Percentiles rank a stretch among this genome's conserved stretches.
These are phyloP conservation scores for Melanargia galathea DNA, from an alignment of 2,888 invertebrate genomes.

Conservation along the genomic window DNA sequence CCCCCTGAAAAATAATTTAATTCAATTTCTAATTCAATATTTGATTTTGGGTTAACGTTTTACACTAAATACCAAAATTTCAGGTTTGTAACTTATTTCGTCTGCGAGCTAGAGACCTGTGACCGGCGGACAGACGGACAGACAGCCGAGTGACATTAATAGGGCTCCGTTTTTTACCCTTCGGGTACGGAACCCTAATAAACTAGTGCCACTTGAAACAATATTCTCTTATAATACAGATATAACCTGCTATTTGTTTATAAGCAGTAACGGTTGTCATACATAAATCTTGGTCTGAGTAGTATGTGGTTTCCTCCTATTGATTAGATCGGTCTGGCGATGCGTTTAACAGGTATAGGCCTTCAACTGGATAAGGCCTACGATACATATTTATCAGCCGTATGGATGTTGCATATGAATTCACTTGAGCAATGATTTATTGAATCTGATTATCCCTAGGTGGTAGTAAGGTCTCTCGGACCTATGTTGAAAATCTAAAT, in stretches of 20 bases:
- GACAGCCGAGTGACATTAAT: too few relatives aligned
- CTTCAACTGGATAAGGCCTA: slow-evolving; percentile 10
- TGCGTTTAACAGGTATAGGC: slow-evolving; percentile 1
- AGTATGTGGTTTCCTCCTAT: background rate
- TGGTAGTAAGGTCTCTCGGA: background rate
- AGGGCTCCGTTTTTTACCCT: too few relatives aligned
- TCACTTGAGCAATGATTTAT: slow-evolving; percentile 11
- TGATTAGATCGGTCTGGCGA: slow-evolving; percentile 12
- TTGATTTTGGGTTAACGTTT: too few relatives aligned
- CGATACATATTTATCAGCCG: slow-evolving; percentile 15
- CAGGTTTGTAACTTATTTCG: too few relatives aligned
- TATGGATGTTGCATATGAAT: slow-evolving; percentile 13
- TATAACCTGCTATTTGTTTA: background rate
- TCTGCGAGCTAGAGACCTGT: too few relatives aligned
- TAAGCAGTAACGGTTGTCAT: background rate
- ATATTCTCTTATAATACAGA: too few relatives aligned
- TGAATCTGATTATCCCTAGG: background rate
- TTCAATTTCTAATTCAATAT: too few relatives aligned
- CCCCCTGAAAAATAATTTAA: too few relatives aligned
- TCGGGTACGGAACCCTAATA: too few relatives aligned
- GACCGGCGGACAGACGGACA: too few relatives aligned
- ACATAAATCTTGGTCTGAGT: slow-evolving; percentile 3
- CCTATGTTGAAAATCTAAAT: background rate
- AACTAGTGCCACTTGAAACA: too few relatives aligned
- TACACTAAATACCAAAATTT: too few relatives aligned